Percentiles rank a stretch among this genome's conserved stretches.
These are phyloP conservation scores for Coracopsis vasa DNA, from an alignment of 2,113 vertebrate genomes.

Conservation along the genomic window DNA sequence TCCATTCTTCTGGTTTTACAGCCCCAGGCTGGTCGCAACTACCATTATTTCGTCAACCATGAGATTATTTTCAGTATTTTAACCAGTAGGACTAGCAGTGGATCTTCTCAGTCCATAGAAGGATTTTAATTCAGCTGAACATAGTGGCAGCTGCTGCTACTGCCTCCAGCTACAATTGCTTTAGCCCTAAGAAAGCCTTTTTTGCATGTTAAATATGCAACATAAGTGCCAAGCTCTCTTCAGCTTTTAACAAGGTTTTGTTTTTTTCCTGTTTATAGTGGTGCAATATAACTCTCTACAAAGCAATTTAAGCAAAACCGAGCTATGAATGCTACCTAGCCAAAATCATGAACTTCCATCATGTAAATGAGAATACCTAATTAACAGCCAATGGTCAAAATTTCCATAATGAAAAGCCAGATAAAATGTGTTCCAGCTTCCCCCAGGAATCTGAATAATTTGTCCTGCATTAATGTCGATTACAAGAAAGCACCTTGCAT, in stretches of 20 bases:
- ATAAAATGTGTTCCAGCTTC: conserved; percentile 48
- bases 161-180: background rate
- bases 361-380: conserved; percentile 60
- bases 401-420: conserved; percentile 63
- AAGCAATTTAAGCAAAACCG: background rate
- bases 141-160: background rate
- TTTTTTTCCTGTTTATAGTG: background rate
- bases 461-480: conserved; percentile 42
- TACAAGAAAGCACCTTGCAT: conserved; percentile 32
- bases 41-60: conserved; percentile 1
- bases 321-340: conserved; percentile 6
- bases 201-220: conserved; percentile 39
- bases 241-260: background rate
- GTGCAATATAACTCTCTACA: background rate
- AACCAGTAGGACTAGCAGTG: background rate
- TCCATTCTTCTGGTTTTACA: background rate
- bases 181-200: background rate
- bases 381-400: conserved; percentile 66
- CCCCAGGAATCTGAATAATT: conserved; percentile 32
- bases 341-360: conserved; percentile 58
- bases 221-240: conserved; percentile 10
- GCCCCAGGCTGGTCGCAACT: background rate
- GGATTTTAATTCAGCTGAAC: conserved; percentile 13
- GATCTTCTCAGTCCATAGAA: conserved; percentile 18
- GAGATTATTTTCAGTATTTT: conserved; percentile 29